Evolutionary conservation across 1,140 invertebrate species (phyloP).

Genomic region (Oreohelix idahoensis): DNA sequence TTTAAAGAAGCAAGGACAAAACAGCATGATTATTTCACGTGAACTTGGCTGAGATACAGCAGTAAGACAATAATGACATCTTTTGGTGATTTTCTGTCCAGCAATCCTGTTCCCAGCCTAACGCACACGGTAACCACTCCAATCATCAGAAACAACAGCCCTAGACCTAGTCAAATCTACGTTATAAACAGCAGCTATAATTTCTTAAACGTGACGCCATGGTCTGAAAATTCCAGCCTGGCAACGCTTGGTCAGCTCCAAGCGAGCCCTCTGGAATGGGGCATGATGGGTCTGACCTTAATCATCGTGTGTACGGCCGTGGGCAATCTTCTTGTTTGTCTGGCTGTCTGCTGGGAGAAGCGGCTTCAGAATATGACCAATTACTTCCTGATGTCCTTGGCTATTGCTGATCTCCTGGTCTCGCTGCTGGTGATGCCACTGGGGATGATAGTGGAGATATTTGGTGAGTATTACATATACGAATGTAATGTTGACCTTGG

Average conservation of each 20-base stretch:
- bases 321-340: conserved; percentile 94
- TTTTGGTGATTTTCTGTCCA: no score
- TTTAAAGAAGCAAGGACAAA: no score
- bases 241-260: neutral
- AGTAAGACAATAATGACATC: no score
- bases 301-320: conserved; percentile 87
- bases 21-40: no score
- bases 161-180: neutral
- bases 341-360: conserved; percentile 96
- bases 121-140: neutral
- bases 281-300: conserved; percentile 72
- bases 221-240: neutral
- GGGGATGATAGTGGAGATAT: conserved; percentile 86
- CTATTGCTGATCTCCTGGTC: conserved; percentile 95
- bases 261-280: conserved; percentile 50
- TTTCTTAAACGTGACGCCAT: neutral
- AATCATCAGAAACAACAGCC: neutral
- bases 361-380: conserved; percentile 97
- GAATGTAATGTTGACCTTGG: no score
- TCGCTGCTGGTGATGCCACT: conserved; percentile 97
- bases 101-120: neutral
- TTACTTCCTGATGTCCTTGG: conserved; percentile 97
- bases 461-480: conserved; percentile 63
- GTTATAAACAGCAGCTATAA: neutral
- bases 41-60: no score